Evolutionary conservation across 1,140 invertebrate species (phyloP).

Genomic region (Heliothis virescens): DNA sequence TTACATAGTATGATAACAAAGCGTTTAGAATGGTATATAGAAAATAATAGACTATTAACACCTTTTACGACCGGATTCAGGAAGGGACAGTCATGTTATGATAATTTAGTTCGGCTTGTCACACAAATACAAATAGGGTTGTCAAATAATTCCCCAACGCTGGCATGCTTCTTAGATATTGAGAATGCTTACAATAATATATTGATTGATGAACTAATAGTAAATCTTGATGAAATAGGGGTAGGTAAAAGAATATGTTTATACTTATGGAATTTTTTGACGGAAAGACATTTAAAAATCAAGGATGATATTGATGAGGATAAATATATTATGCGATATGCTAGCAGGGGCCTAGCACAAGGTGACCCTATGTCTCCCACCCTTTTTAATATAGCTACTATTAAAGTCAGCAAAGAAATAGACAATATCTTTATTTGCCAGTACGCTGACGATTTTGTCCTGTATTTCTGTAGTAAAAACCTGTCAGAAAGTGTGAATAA

Average conservation of each 20-base stretch:
- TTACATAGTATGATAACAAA: background rate
- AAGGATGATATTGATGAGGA: slow-evolving; percentile 1
- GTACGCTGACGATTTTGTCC: slow-evolving; percentile 57
- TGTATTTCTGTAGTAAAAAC: slow-evolving; percentile 38
- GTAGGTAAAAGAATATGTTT: slow-evolving; percentile 43
- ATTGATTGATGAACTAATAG: slow-evolving; percentile 42
- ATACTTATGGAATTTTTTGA: slow-evolving; percentile 57
- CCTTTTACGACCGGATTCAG: slow-evolving; percentile 12
- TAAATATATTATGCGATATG: slow-evolving; percentile 25
- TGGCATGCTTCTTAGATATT: slow-evolving; percentile 58
- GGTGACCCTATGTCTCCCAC: slow-evolving; percentile 58
- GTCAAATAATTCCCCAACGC: slow-evolving; percentile 52
- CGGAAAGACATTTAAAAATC: slow-evolving; percentile 51
- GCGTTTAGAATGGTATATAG: slow-evolving; percentile 12
- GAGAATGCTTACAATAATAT: slow-evolving; percentile 61
- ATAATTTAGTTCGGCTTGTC: slow-evolving; percentile 50
- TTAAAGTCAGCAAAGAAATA: slow-evolving; percentile 42
- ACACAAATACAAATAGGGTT: slow-evolving; percentile 57
- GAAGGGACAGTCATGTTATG: slow-evolving; percentile 54
- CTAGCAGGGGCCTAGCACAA: slow-evolving; percentile 57
- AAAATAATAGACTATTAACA: background rate
- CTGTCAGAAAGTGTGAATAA: background rate
- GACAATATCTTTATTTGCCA: slow-evolving; percentile 49
- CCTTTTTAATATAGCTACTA: slow-evolving; percentile 58
- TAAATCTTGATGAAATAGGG: slow-evolving; percentile 49